These are phyloP conservation scores for Microctonus hyperodae DNA, from an alignment of 2,888 invertebrate genomes.

Conservation along the genomic window DNA sequence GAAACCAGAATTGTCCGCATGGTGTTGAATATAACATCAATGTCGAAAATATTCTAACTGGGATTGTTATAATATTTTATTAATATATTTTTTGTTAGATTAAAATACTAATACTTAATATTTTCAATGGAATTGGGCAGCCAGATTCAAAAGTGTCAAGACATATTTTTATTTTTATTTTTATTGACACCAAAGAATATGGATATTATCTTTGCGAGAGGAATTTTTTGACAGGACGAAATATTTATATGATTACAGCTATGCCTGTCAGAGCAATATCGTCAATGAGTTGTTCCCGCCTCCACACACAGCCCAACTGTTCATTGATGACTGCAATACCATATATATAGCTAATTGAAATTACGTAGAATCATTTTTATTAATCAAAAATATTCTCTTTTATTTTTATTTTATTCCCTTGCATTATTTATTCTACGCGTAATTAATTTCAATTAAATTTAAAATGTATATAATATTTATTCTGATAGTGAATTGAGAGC, in stretches of 20 bases:
- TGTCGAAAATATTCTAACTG: background rate
- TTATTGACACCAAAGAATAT: slow-evolving; percentile 5
- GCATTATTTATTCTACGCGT: background rate
- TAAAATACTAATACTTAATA: background rate
- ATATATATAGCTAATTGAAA: slow-evolving; percentile 40
- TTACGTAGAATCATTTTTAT: slow-evolving; percentile 23
- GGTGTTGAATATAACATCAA: background rate
- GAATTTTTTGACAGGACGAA: slow-evolving; percentile 48
- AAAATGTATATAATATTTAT: slow-evolving; percentile 1
- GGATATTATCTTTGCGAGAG: slow-evolving; percentile 2
- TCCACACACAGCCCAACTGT: slow-evolving; percentile 58
- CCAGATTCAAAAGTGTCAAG: background rate
- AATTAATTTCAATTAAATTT: slow-evolving; percentile 1
- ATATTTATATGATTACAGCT: slow-evolving; percentile 80
- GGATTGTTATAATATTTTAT: background rate
- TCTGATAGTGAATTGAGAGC: background rate
- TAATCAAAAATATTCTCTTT: slow-evolving; percentile 30
- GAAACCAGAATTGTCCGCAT: background rate
- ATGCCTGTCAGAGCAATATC: slow-evolving; percentile 90
- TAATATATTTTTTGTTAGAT: background rate
- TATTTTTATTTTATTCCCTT: background rate
- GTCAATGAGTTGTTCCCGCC: slow-evolving; percentile 92
- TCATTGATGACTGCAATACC: slow-evolving; percentile 52
- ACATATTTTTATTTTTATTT: background rate
- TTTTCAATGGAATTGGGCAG: background rate